Conservation (phyloP, 2,113 vertebrate genomes). For the Eolophus roseicapilla region DNA sequence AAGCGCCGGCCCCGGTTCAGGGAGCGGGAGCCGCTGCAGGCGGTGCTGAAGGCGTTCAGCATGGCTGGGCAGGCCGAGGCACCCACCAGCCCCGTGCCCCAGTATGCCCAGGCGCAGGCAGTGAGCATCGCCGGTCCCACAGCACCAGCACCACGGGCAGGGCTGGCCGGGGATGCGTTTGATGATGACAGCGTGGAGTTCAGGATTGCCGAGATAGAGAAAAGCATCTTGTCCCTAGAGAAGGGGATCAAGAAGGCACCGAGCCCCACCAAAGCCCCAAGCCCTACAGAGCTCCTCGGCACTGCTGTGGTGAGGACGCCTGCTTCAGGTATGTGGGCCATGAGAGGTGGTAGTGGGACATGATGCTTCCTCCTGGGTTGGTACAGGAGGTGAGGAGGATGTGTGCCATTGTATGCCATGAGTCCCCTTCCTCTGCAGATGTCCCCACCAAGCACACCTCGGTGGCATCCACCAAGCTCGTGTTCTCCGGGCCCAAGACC, state of each 20-base stretch:
- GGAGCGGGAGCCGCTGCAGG: constrained; percentile 81
- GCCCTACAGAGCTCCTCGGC: constrained; percentile 8
- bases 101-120: constrained; percentile 40
- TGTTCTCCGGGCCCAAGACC: constrained; percentile 76
- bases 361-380: background rate
- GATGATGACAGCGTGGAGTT: constrained; percentile 42
- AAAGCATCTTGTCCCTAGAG: constrained; percentile 69
- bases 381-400: background rate
- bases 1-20: constrained; percentile 87
- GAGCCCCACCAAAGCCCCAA: constrained; percentile 40
- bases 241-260: constrained; percentile 69
- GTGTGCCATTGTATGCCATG: background rate
- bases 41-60: constrained; percentile 64
- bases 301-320: background rate
- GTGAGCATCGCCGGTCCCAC: background rate
- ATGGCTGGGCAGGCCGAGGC: background rate
- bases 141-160: fast-evolving
- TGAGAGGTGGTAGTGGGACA: background rate
- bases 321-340: background rate
- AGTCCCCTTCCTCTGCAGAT: constrained; percentile 51
- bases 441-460: constrained; percentile 70
- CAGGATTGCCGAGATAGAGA: constrained; percentile 61
- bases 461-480: constrained; percentile 75
- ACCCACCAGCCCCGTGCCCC: background rate
- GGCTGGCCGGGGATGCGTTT: background rate